phyloP scores from a whole-genome alignment of 2,797 vertebrate genomes.

The Anableps anableps region DNA sequence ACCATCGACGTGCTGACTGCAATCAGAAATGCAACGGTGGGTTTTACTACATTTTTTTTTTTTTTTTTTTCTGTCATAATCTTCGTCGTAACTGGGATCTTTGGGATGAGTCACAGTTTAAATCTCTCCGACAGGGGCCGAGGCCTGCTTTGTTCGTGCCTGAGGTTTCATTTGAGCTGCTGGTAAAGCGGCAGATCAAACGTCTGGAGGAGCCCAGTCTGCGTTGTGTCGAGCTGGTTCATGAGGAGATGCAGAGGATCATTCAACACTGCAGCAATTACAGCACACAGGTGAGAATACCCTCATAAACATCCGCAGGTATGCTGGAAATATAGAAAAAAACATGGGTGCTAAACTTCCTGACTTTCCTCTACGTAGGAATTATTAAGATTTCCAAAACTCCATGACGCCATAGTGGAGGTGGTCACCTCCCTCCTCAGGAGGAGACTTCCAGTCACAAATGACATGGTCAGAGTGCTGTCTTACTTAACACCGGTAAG shows the following conservation, averaged over 20 bases:
- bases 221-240: constrained; percentile 96
- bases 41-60: constrained; percentile 22
- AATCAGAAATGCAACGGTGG: constrained; percentile 97
- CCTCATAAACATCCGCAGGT: constrained; percentile 24
- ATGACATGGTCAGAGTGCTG: constrained; percentile 91
- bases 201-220: constrained; percentile 96
- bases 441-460: constrained; percentile 93
- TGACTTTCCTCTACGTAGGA: constrained; percentile 80
- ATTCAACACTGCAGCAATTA: constrained; percentile 94
- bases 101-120: not conserved
- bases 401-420: constrained; percentile 98
- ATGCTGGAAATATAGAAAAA: not conserved
- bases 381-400: constrained; percentile 94
- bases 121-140: constrained; percentile 84
- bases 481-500: not conserved
- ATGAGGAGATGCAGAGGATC: constrained; percentile 98
- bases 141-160: constrained; percentile 97
- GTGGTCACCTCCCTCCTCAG: constrained; percentile 95
- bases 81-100: not conserved
- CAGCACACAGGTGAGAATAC: constrained; percentile 77
- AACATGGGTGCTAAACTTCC: not conserved
- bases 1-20: constrained; percentile 98
- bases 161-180: constrained; percentile 95
- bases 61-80: not conserved
- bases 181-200: constrained; percentile 96